These are phyloP conservation scores for Ethmia dodecea DNA, from an alignment of 2,888 invertebrate species.

Conservation along the genomic window DNA sequence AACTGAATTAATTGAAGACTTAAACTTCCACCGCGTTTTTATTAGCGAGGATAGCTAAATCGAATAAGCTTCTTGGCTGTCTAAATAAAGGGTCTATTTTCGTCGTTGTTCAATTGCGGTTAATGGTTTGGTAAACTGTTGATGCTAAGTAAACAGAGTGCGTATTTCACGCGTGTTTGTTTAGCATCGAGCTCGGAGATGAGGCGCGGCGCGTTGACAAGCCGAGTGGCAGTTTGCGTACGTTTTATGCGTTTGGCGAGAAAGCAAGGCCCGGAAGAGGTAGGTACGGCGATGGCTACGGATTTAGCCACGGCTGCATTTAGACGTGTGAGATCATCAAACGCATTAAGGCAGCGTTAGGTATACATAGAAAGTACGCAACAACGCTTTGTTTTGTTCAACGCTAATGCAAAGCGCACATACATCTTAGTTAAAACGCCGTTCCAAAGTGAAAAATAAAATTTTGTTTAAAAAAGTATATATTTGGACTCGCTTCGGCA, in stretches of 20 bases:
- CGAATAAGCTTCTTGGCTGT: constrained; percentile 18
- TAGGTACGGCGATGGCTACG: constrained; percentile 51
- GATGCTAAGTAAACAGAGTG: constrained; percentile 47
- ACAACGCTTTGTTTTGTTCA: constrained; percentile 13
- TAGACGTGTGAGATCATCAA: constrained; percentile 64
- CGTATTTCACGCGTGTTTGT: constrained; percentile 47
- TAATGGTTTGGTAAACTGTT: constrained; percentile 52
- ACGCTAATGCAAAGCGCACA: constrained; percentile 8
- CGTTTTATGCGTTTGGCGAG: constrained; percentile 63
- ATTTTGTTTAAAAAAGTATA: no score
- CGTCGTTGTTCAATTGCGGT: constrained; percentile 34
- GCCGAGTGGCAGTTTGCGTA: constrained; percentile 60
- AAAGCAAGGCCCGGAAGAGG: constrained; percentile 64
- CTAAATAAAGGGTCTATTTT: constrained; percentile 26
- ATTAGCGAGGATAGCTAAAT: constrained; percentile 7
- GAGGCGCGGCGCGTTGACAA: constrained; percentile 51
- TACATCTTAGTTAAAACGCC: constrained; percentile 1
- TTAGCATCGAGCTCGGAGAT: constrained; percentile 38
- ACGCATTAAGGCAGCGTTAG: constrained; percentile 36
- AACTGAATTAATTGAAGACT: constrained; percentile 12
- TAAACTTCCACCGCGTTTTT: constrained; percentile 7
- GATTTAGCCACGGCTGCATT: constrained; percentile 67
- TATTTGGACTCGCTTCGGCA: no score
- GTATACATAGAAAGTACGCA: constrained; percentile 19
- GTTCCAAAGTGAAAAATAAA: no score